Percentiles rank a stretch among this genome's conserved stretches.
Evolutionary conservation across 2,113 vertebrate species (phyloP).

Genomic region (Phalacrocorax pelagicus): DNA sequence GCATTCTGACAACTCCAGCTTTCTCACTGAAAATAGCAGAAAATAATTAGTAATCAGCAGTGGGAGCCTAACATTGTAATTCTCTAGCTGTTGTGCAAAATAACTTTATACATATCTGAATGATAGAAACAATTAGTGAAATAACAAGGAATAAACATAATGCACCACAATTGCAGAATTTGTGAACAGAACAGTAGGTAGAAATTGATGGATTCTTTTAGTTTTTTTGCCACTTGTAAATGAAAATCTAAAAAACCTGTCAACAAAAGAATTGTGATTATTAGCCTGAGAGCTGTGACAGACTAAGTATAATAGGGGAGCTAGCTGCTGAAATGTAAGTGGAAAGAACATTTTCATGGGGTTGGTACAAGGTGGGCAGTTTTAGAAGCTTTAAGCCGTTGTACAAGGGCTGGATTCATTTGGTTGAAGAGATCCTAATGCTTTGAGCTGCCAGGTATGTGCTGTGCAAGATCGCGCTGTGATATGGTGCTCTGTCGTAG

Average conservation of each 20-base stretch:
- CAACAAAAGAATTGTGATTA: not conserved
- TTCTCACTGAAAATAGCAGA: conserved; percentile 16
- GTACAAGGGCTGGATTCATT: not conserved
- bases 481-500: not conserved
- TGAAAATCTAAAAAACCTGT: not conserved
- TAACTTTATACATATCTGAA: not conserved
- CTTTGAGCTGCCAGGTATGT: not conserved
- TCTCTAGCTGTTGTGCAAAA: conserved; percentile 47
- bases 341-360: not conserved
- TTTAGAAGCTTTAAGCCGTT: not conserved
- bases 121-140: conserved; percentile 1
- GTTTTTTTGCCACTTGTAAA: not conserved
- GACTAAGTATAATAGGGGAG: not conserved
- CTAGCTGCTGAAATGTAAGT: not conserved
- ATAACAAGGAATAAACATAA: conserved; percentile 7
- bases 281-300: not conserved
- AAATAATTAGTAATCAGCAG: conserved; percentile 58
- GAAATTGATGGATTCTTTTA: not conserved
- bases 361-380: not conserved
- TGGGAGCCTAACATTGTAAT: conserved; percentile 42
- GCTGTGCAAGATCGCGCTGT: not conserved
- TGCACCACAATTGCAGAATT: not conserved
- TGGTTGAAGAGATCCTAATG: not conserved
- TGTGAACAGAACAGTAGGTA: not conserved
- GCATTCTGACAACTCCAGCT: not conserved